These are phyloP conservation scores for Epinephelus coioides DNA, from an alignment of 2,797 vertebrate genomes.

Conservation along the genomic window DNA sequence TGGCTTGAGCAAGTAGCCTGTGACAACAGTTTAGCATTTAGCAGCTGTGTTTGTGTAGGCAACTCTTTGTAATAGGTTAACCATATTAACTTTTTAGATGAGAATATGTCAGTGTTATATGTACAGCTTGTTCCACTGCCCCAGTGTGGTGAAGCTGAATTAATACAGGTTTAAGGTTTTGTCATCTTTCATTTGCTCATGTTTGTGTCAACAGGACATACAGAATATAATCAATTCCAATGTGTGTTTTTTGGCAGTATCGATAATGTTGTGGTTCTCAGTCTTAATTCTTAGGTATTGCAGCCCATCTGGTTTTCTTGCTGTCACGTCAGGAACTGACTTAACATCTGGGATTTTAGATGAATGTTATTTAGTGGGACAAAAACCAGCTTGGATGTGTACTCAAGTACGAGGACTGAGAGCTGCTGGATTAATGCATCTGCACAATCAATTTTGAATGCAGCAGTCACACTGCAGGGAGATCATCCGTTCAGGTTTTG, in stretches of 20 bases:
- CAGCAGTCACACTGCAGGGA: conserved; percentile 17
- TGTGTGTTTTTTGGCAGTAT: not conserved
- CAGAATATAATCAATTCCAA: not conserved
- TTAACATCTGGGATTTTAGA: conserved; percentile 9
- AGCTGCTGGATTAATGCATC: conserved; percentile 48
- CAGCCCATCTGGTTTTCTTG: not conserved
- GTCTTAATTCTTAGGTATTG: not conserved
- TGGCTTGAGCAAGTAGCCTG: no score
- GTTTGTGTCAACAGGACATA: not conserved
- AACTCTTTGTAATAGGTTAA: not conserved
- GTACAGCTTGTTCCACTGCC: not conserved
- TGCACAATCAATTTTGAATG: conserved; percentile 41
- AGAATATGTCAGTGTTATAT: not conserved
- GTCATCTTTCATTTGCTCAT: not conserved
- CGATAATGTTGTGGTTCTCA: conserved; percentile 6
- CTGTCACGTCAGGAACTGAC: not conserved
- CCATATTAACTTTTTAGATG: not conserved
- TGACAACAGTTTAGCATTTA: no score
- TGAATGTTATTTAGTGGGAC: conserved; percentile 1
- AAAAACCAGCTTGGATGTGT: conserved; percentile 12
- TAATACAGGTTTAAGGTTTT: not conserved
- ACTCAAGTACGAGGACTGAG: conserved; percentile 7
- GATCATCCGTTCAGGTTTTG: conserved; percentile 6
- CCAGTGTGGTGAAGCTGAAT: not conserved
- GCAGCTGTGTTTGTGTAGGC: not conserved